Base-by-base conservation (phyloP, 1,140 invertebrate species). In the Listronotus bonariensis region DNA sequence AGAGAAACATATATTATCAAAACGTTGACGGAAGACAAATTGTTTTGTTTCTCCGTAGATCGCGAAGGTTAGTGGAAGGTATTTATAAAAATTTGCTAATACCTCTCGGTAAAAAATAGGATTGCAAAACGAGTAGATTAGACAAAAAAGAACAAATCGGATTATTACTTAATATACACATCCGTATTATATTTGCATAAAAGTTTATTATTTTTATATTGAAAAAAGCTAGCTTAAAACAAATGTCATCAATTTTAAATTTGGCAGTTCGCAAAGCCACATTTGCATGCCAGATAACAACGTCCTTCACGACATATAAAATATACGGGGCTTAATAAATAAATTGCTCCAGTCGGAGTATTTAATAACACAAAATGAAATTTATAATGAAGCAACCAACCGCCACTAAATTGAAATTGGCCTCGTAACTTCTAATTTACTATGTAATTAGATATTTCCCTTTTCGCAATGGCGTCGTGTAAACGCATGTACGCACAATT, bases 331-430 rank as follows among this genome's bases (percentile, higher is more conserved):
- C 26, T 63, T 63, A 63, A 63, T 63, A 38, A 52, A 63, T 52
- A 48, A 63, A 63, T 63, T 63, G 46, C 42, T 46, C 62, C 34
- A 48, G 54, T 41, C 53, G 54, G 48, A 46, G 43, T 56, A 20
- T 49, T 52, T 57, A 65, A 65, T 65, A 65, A 56, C 38, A 20
- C 51, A 65, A 65, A 65, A 65, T 65, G 53, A 65, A 65, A 65
- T 65, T 65, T 65, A 65, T 65, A 65, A 65, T 65, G 62, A 65
- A 65, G 53, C 62, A 56, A 51, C 17, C 62, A 65, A 65, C 62
- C 62, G 62, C 53, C 15, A 57, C 20, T 65, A 65, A 57, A 56
- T 57, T 65, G 54, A 65, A 65, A 65, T 65, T 65, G 53, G 62
- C 62, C 52, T 42, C 53, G 53, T 57, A 65, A 63, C 58, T 63